These are phyloP conservation scores for Cottoperca gobio DNA, from an alignment of 2,797 vertebrate species.

Conservation along the genomic window DNA sequence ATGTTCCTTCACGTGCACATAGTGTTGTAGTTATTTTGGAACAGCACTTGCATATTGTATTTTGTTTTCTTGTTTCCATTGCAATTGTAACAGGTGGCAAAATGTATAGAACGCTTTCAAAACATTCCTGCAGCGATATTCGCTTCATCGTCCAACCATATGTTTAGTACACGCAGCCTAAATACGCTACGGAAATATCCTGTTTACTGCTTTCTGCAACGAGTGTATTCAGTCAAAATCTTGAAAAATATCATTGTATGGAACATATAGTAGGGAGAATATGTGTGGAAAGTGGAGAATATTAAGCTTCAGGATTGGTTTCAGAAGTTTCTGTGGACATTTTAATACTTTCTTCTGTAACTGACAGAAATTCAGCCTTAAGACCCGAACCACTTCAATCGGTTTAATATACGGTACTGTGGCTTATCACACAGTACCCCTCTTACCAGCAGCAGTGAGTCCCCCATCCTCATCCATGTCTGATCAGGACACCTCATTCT, in stretches of 20 bases:
- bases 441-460: background rate
- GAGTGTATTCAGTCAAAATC: background rate
- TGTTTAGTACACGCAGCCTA: background rate
- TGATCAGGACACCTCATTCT: slow-evolving; percentile 19
- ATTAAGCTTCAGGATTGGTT: background rate
- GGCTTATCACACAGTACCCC: slow-evolving; percentile 6
- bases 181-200: background rate
- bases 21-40: background rate
- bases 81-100: background rate
- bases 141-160: background rate
- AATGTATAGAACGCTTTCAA: background rate
- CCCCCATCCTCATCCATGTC: background rate
- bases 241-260: background rate
- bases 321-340: background rate
- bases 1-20: background rate
- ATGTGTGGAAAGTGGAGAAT: background rate
- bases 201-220: background rate
- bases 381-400: slow-evolving; percentile 19
- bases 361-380: background rate
- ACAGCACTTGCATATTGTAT: background rate
- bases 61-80: background rate
- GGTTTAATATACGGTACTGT: slow-evolving; percentile 8
- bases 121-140: background rate
- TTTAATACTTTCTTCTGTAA: background rate
- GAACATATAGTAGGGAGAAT: background rate